Conservation (phyloP, 2,113 vertebrate genomes). For the Odontesthes bonariensis region DNA sequence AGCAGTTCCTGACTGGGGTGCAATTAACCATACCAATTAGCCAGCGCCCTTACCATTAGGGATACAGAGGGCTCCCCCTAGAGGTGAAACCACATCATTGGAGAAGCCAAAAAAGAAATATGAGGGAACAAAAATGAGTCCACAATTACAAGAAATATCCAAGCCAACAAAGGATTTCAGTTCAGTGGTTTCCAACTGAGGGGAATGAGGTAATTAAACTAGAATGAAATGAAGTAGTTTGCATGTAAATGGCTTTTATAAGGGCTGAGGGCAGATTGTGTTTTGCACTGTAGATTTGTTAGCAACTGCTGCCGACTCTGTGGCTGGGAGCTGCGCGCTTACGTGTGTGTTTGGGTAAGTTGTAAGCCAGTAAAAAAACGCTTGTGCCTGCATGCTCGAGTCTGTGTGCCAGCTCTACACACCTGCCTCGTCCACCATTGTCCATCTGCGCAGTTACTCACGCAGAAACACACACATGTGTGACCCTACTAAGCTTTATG, state of each 20-base stretch:
- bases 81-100: conserved; percentile 75
- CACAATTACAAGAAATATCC: conserved; percentile 52
- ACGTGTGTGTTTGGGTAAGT: conserved; percentile 24
- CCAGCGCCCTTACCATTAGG: conserved; percentile 57
- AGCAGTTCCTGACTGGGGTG: conserved; percentile 49
- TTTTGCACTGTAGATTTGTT: conserved; percentile 50
- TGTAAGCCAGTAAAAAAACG: conserved; percentile 50
- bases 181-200: conserved; percentile 50
- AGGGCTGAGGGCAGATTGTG: conserved; percentile 56
- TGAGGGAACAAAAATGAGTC: conserved; percentile 47
- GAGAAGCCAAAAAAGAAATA: conserved; percentile 17
- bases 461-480: conserved; percentile 26
- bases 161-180: conserved; percentile 52
- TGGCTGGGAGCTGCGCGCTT: conserved; percentile 7
- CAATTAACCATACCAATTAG: conserved; percentile 83
- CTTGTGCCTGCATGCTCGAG: conserved; percentile 38
- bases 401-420: conserved; percentile 60
- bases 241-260: conserved; percentile 51
- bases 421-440: conserved; percentile 57
- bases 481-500: conserved; percentile 29
- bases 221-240: conserved; percentile 47
- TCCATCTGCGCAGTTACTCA: conserved; percentile 65
- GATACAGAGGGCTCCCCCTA: conserved; percentile 84
- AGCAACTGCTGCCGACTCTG: conserved; percentile 24
- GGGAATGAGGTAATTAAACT: conserved; percentile 66